Conservation (phyloP, 1,140 invertebrate genomes). For the Drosophila virilis region DNA sequence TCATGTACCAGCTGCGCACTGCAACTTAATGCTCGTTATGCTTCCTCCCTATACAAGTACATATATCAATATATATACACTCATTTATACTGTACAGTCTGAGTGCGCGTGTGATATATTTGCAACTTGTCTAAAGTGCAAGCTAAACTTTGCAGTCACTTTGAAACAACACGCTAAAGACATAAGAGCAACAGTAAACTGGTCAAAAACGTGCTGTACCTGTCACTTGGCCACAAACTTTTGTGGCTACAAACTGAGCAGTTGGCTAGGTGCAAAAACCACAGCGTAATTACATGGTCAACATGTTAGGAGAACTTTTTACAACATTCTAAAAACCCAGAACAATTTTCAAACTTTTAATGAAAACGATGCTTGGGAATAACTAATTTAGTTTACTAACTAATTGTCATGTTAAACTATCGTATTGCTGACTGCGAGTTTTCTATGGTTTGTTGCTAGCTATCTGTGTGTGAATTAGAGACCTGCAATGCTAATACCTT, state of each 20-base stretch:
- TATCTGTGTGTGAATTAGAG: no score
- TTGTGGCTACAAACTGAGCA: conserved; percentile 32
- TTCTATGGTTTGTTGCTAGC: neutral
- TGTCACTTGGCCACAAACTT: conserved; percentile 61
- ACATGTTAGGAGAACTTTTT: conserved; percentile 18
- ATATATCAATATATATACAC: conserved; percentile 1
- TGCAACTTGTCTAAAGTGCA: conserved; percentile 33
- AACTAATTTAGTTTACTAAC: conserved; percentile 22
- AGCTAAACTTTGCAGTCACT: conserved; percentile 38
- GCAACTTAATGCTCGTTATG: conserved; percentile 59
- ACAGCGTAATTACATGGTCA: conserved; percentile 62
- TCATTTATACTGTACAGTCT: conserved; percentile 11
- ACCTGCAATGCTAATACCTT: no score
- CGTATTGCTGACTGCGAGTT: neutral
- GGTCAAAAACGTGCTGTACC: conserved; percentile 32
- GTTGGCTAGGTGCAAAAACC: conserved; percentile 65
- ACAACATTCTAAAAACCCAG: neutral
- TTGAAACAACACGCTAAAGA: conserved; percentile 42
- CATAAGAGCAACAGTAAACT: conserved; percentile 38
- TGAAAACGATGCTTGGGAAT: conserved; percentile 1
- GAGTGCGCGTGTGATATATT: conserved; percentile 19
- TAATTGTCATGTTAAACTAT: conserved; percentile 5
- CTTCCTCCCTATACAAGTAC: conserved; percentile 1
- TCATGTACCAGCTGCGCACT: conserved; percentile 41
- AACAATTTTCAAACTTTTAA: neutral